Evolutionary conservation across 2,113 vertebrate genomes (phyloP).

Genomic region (Passer montanus): DNA sequence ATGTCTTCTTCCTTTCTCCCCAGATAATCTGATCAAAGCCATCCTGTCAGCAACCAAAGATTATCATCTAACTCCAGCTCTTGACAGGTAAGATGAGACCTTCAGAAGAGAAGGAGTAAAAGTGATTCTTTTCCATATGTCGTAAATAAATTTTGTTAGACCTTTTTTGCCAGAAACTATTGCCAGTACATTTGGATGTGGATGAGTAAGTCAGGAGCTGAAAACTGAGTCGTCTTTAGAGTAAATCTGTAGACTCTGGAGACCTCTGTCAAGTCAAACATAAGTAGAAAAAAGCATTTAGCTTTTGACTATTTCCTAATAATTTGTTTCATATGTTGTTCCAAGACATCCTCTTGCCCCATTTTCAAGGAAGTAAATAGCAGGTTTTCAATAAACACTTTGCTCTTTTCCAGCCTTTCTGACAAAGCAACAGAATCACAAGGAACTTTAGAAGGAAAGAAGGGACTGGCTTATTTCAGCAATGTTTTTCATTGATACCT

Average conservation of each 20-base stretch:
- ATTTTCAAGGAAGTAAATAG: not conserved
- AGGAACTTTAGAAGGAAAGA: not conserved
- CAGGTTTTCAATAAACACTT: not conserved
- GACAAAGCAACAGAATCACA: not conserved
- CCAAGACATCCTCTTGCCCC: not conserved
- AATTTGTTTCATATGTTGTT: not conserved
- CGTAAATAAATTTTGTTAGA: not conserved
- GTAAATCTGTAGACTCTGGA: not conserved
- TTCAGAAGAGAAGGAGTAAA: not conserved
- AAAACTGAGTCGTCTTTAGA: not conserved
- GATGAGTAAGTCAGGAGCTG: not conserved
- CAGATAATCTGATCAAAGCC: slow-evolving; percentile 92
- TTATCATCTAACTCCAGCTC: slow-evolving; percentile 85
- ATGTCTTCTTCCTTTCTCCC: slow-evolving; percentile 57
- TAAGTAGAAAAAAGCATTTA: not conserved
- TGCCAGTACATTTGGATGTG: not conserved
- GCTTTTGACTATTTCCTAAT: slow-evolving; percentile 3
- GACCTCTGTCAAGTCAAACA: not conserved
- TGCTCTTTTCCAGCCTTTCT: not conserved
- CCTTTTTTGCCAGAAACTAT: not conserved
- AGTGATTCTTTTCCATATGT: not conserved
- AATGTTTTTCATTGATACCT: not conserved
- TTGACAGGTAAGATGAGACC: slow-evolving; percentile 85
- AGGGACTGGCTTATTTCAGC: not conserved
- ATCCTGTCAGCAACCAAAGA: slow-evolving; percentile 90